Evolutionary conservation across 2,113 vertebrate genomes (phyloP), one percentile per base, ranked within the genome.

Genomic region (Egretta garzetta): DNA sequence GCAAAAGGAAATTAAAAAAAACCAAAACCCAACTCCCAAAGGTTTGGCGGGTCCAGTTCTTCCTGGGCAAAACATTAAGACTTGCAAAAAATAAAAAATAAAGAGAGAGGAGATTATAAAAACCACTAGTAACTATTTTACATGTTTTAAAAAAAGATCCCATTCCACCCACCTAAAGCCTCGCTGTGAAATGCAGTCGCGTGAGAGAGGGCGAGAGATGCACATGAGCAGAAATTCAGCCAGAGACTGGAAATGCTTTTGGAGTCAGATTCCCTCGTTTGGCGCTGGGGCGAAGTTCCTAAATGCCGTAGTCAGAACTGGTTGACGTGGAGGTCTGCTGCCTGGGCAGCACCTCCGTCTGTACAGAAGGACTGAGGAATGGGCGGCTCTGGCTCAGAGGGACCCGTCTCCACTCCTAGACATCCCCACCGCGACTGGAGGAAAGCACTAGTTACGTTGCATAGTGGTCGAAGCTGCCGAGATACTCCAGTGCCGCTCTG

Each of bases 381-480:
- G 98, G 98, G 98, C 75, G 86, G 97, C 96, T 98, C 97, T 98
- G 98, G 98, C 98, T 99, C 98, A 98, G 98, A 98, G 97, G 98
- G 98, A 98, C 98, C 98, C 98, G 24, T 98, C 96, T 95, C 95
- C 96, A 98, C 96, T 98, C 98, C 98, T 84, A 27, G 81, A 96
- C 96, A 95, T 97, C 96, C 97, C 96, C 90, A 94, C 37, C 83
- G 96, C 97, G 95, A 97, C 97, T 12, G 95, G 98, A 97, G 96
- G 96, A 97, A 98, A 98, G 98, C 97, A 96, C 96, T 97, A 97
- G 98, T 99, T 99, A 99, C 98, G 99, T 99, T 99, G 99, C 99
- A 99, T 99, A 99, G 99, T 99, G 99, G 98, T 99, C 99, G 32
- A 99, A 99, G 98, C 99, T 99, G 98, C 99, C 99, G 72, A 99